Percentiles rank a stretch among this genome's conserved stretches.
Evolutionary conservation across 2,113 vertebrate species (phyloP).

Genomic region (Trinectes maculatus): DNA sequence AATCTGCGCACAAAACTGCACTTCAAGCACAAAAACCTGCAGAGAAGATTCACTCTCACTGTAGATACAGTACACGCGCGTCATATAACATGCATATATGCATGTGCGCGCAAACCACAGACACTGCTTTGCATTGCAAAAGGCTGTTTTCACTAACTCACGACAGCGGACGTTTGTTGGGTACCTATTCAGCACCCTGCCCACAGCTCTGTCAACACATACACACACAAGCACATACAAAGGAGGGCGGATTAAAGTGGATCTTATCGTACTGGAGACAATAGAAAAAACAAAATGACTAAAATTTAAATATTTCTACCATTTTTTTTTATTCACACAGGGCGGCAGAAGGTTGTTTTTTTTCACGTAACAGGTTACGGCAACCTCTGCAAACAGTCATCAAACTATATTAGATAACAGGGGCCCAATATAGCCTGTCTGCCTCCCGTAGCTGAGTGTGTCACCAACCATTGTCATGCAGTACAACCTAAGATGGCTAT

Average conservation of each 20-base stretch:
- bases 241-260: background rate
- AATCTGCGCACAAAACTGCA: too few species aligned
- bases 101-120: conserved; percentile 2
- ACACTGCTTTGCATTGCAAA: conserved; percentile 67
- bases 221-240: conserved; percentile 1
- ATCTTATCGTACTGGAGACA: conserved; percentile 1
- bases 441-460: conserved; percentile 24
- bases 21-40: too few species aligned
- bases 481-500: conserved; percentile 10
- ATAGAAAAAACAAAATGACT: background rate
- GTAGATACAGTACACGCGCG: conserved; percentile 1
- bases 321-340: conserved; percentile 4
- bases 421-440: conserved; percentile 56
- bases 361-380: conserved; percentile 41
- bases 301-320: background rate
- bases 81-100: conserved; percentile 15
- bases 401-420: conserved; percentile 68
- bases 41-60: background rate
- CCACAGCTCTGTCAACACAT: background rate
- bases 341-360: conserved; percentile 1
- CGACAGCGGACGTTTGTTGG: background rate
- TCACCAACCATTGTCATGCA: conserved; percentile 27
- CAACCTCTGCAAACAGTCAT: conserved; percentile 59
- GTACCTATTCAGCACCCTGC: background rate
- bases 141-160: conserved; percentile 29